Evolutionary conservation across 2,888 invertebrate genomes (phyloP), one percentile per base, ranked within the genome.

Genomic region (Nomada lathburiana): DNA sequence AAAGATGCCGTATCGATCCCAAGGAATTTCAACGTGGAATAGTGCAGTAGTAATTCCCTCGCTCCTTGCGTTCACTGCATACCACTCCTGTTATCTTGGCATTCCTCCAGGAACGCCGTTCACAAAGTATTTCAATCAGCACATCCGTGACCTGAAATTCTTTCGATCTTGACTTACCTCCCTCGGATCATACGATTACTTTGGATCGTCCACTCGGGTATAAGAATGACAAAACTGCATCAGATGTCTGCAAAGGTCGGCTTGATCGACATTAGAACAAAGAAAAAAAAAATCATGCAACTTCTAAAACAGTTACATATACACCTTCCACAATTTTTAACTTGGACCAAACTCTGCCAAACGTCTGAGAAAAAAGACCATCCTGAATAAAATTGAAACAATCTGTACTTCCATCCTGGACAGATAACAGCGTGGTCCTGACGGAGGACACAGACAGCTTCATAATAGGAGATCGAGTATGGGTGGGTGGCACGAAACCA

Each of bases 401-500:
- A 16, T 47, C 47, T 16, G 11, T 76, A 59, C 60, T 85, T 83
- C 62, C 20, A 53, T 85, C 78, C 86, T 90, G 94, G 94, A 86
- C 95, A 98, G 98, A 98, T 95, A 97, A 97, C 94, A 97, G 97
- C 94, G 96, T 97, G 84, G 95, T 98, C 89, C 95, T 98, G 93
- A 97, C 97, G 26, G 97, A 97, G 94, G 98, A 98, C 94, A 98
- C 98, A 50, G 98, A 99, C 95, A 98, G 98, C 94, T 99, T 98
- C 94, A 98, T 98, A 91, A 98, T 99, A 92, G 99, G 99, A 44
- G 98, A 99, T 93, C 95, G 97, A 84, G 98, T 99, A 87, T 99
- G 97, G 97, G 98, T 98, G 84, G 97, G 98, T 89, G 98, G 98
- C 75, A 96, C 96, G 71, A 98, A 99, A 93, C 96, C 98, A 2